Conservation (phyloP, 2,797 vertebrate species). For the Lepidocolaptes lacrymiger region DNA sequence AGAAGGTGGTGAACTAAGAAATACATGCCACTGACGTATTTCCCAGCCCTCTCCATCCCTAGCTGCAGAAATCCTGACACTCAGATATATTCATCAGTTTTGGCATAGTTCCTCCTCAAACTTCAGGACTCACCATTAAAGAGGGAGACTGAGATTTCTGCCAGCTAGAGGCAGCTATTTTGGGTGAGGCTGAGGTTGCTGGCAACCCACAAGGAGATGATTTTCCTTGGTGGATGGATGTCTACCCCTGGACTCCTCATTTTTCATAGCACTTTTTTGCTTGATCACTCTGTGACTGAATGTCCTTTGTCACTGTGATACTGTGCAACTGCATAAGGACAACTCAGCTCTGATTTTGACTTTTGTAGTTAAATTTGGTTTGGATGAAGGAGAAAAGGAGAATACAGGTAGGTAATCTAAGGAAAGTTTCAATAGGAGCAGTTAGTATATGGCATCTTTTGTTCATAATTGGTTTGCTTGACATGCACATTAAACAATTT, state of each 20-base stretch:
- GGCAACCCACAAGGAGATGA: neutral
- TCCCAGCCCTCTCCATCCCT: neutral
- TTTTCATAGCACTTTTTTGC: neutral
- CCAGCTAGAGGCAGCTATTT: neutral
- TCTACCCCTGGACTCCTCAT: neutral
- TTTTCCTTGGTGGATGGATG: neutral
- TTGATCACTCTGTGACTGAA: neutral
- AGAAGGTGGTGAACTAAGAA: neutral
- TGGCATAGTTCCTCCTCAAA: neutral
- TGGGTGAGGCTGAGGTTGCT: neutral
- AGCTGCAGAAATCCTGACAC: neutral
- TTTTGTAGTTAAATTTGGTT: neutral
- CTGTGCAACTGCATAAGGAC: neutral
- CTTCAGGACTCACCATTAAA: neutral
- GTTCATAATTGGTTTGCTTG: neutral
- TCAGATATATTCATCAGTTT: neutral
- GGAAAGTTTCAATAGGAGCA: neutral
- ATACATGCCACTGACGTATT: neutral
- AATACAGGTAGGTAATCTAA: neutral
- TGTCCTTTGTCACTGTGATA: neutral
- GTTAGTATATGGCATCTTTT: neutral
- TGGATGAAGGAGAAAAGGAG: neutral
- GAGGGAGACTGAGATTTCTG: neutral
- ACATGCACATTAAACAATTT: neutral
- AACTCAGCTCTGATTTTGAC: neutral